Base-by-base conservation (phyloP, 2,888 invertebrate genomes). In the Napeogenes sylphis region DNA sequence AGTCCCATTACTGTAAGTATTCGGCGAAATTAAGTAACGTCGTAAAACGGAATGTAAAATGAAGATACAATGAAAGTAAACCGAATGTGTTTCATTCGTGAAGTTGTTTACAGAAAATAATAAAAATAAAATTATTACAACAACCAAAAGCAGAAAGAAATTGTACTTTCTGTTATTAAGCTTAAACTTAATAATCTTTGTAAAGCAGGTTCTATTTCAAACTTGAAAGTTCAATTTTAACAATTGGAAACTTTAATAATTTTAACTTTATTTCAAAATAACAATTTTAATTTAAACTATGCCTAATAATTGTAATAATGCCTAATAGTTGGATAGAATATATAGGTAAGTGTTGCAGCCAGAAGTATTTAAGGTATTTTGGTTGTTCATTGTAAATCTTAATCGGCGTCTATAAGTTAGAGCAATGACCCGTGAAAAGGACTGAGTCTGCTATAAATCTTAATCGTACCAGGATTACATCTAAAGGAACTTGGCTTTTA, bases 331-430 rank as follows among this genome's bases (percentile, higher is more conserved):
- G 3, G 32, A 21, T 33, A 65, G 60, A 60, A 58, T 58, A 58
- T 61, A 62, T 21, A 21, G 21, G 21, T 21, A 21, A 21, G 21
- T 21, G 21, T 21, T 21, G 21, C 21, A 47, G n/a, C 47, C n/a
- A n/a, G 77, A 86, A 87, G 83, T 81, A 85, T 89, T 84, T 80
- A 79, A 83, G 85, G 84, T 87, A 88, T 88, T 87, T 85, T 81
- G 81, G 82, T 79, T 77, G 74, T 67, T 75, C 75, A 77, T 75
- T 85, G 85, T 90, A 88, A 89, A 90, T 90, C 90, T 88, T 87
- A 84, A 86, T 87, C 78, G 84, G 67, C 71, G 78, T 74, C 73
- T 64, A 73, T 84, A 87, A 82, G 84, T 85, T 79, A 72, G 79
- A 70, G 79, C 85, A 87, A 83, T 85, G 85, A 83, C 83, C 84